These are phyloP conservation scores for Nineta flava DNA, from an alignment of 2,888 invertebrate genomes.

Conservation along the genomic window DNA sequence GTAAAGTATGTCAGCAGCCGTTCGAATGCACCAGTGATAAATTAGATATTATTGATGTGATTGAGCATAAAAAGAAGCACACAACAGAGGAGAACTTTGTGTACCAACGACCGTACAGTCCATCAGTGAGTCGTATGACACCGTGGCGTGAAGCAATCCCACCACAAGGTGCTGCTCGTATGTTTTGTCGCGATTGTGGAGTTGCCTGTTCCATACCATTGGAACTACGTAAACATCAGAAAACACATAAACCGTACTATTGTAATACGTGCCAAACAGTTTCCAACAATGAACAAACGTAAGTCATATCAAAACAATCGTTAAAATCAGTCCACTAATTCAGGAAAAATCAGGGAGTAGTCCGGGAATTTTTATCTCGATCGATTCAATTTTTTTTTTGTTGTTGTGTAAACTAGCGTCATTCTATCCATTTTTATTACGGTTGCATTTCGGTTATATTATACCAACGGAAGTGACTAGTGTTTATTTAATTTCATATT, in stretches of 20 bases:
- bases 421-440: no score
- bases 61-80: constrained; percentile 1
- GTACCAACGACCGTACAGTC: constrained; percentile 5
- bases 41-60: constrained; percentile 2
- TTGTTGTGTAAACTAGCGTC: no score
- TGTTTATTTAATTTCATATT: no score
- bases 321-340: no score
- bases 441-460: no score
- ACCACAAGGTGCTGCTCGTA: background rate
- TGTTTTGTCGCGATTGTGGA: constrained; percentile 4
- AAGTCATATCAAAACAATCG: background rate
- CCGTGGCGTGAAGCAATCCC: background rate
- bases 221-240: constrained; percentile 5
- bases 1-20: constrained; percentile 4
- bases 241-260: constrained; percentile 4
- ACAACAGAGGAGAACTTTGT: constrained; percentile 3
- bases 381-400: no score
- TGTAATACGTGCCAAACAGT: constrained; percentile 3
- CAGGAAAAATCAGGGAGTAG: no score
- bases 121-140: background rate
- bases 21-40: background rate
- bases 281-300: constrained; percentile 5
- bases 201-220: constrained; percentile 1
- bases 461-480: no score
- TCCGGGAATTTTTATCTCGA: no score